Base-by-base conservation (phyloP, 1,140 invertebrate species). In the Drosophila sproati region DNA sequence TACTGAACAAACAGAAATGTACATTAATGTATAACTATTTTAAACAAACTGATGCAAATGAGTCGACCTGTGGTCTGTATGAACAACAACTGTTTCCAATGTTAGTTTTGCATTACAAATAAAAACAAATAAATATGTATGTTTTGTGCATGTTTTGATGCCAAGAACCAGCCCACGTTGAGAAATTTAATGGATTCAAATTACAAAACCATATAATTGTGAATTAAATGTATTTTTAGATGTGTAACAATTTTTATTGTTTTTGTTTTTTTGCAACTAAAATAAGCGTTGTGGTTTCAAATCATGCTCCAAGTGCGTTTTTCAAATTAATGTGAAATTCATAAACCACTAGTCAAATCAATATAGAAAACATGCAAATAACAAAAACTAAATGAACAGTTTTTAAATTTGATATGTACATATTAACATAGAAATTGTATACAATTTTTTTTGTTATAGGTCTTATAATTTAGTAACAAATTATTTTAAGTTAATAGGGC, bases 141-240 rank as follows among this genome's bases (percentile, higher is more conserved):
- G 10, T 43, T 43, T 43, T 54, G 62, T 64, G 51, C 32, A 54
- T 70, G 37, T 43, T 67, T 63, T 73, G 66, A 82, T 80, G 70
- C 73, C 80, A 83, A 89, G 67, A 83, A 73, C 66, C 86, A 73
- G 73, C 61, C 70, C 77, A 89, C 71, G 62, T 80, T 76, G 73
- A 74, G 69, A 68, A 74, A 86, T 78, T 78, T 80, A 64, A 75
- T 70, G 56, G 74, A 78, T 78, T 73, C 56, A 41, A 41, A 60
- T 6, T 66, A 69, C 31, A 77, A 73, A 34, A 43, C 39, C 10
- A n/a, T 37, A 62, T 73, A 74, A 72, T 72, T 88, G 73, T 89
- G 80, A 83, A 83, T 68, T 89, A 73, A 75, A 80, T 89, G 74
- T 85, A 89, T 88, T 89, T 87, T 89, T 89, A 89, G 77, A 85